Percentiles rank a stretch among this genome's conserved stretches.
These are phyloP conservation scores for Aradophagus sp. DNA, from an alignment of 1,140 invertebrate species.

Conservation along the genomic window DNA sequence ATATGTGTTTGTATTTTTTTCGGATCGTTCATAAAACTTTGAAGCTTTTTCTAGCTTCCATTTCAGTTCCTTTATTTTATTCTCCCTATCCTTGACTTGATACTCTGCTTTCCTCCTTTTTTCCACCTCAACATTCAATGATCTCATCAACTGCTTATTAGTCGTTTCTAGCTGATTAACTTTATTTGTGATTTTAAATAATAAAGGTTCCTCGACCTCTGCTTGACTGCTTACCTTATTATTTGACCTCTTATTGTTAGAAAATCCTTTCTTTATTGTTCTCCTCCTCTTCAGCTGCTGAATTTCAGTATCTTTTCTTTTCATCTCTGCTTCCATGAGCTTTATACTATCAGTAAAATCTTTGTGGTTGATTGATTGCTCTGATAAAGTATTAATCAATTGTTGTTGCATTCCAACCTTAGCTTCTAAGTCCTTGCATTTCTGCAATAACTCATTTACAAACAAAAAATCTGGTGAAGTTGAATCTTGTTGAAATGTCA, in stretches of 20 bases:
- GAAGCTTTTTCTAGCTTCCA: slow-evolving; percentile 71
- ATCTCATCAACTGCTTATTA: slow-evolving; percentile 67
- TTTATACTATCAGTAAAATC: slow-evolving; percentile 55
- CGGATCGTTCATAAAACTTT: slow-evolving; percentile 68
- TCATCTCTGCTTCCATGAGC: slow-evolving; percentile 42
- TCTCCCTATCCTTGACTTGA: slow-evolving; percentile 64
- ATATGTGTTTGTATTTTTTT: slow-evolving; percentile 68
- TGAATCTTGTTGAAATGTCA: not conserved
- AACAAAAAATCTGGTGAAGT: slow-evolving; percentile 12
- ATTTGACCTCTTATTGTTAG: slow-evolving; percentile 18
- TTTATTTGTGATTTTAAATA: slow-evolving; percentile 59
- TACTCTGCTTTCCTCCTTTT: slow-evolving; percentile 62
- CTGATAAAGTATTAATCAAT: slow-evolving; percentile 61
- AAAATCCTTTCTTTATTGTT: slow-evolving; percentile 24
- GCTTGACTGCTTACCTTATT: slow-evolving; percentile 28
- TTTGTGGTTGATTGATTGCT: slow-evolving; percentile 62
- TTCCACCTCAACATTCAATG: slow-evolving; percentile 59
- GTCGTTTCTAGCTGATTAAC: slow-evolving; percentile 61
- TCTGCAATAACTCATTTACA: slow-evolving; percentile 18
- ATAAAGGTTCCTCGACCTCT: slow-evolving; percentile 45
- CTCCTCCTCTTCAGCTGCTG: slow-evolving; percentile 28
- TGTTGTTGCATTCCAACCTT: slow-evolving; percentile 62
- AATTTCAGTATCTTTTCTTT: slow-evolving; percentile 52
- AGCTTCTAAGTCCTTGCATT: slow-evolving; percentile 36
- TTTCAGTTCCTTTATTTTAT: slow-evolving; percentile 69